Conservation (phyloP, 2,888 invertebrate species). For the Hymenopus coronatus region DNA sequence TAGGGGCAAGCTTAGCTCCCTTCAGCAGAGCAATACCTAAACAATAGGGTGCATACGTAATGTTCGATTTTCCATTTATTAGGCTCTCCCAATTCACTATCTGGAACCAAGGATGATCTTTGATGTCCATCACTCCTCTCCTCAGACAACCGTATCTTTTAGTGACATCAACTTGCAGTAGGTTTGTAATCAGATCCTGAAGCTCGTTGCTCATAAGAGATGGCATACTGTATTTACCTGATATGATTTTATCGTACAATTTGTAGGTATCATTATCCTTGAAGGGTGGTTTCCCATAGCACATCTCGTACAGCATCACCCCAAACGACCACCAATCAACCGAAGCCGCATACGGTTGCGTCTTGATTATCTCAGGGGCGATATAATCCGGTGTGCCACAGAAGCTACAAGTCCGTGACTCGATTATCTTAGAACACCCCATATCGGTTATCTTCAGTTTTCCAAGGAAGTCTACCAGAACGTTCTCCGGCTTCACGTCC, state of each 20-base stretch:
- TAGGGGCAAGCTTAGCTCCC: no score
- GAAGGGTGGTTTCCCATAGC: constrained; percentile 91
- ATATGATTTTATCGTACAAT: constrained; percentile 92
- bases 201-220: constrained; percentile 77
- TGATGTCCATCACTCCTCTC: constrained; percentile 83
- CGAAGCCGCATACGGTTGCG: constrained; percentile 87
- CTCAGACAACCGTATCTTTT: constrained; percentile 81
- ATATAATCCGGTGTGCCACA: constrained; percentile 29
- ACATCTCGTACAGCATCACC: constrained; percentile 84
- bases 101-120: constrained; percentile 84
- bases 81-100: constrained; percentile 79
- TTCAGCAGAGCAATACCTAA: no score
- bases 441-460: constrained; percentile 31
- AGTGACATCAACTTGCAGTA: constrained; percentile 53
- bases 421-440: constrained; percentile 2
- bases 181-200: constrained; percentile 76
- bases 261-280: constrained; percentile 88
- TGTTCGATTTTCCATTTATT: constrained; percentile 61
- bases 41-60: no score
- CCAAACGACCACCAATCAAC: constrained; percentile 98
- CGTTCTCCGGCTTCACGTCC: constrained; percentile 32
- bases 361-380: constrained; percentile 58
- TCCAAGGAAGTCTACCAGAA: constrained; percentile 26
- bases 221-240: constrained; percentile 84
- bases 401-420: constrained; percentile 11